These are phyloP conservation scores for Argyra leucocephala DNA, from an alignment of 2,888 invertebrate genomes.

Conservation along the genomic window DNA sequence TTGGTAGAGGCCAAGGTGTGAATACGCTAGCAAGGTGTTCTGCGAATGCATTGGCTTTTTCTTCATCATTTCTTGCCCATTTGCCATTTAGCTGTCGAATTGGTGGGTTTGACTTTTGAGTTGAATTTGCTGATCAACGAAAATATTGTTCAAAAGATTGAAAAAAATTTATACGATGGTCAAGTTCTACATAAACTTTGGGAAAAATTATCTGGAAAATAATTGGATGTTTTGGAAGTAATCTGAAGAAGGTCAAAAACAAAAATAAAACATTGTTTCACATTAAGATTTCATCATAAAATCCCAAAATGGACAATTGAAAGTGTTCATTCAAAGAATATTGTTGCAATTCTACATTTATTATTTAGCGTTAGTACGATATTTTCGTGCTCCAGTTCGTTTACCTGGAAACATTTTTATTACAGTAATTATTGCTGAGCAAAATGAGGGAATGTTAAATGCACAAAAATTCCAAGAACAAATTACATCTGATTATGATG, in stretches of 20 bases:
- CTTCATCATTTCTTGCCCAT: too few relatives aligned
- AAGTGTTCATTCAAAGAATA: constrained; percentile 90
- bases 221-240: constrained; percentile 97
- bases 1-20: too few relatives aligned
- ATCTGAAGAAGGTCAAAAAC: constrained; percentile 93
- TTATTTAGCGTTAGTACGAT: constrained; percentile 84
- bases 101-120: too few relatives aligned
- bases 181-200: constrained; percentile 67
- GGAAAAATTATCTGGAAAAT: constrained; percentile 78
- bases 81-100: too few relatives aligned
- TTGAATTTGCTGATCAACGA: constrained; percentile 88
- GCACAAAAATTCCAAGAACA: constrained; percentile 77
- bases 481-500: constrained; percentile 89
- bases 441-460: constrained; percentile 56
- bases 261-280: constrained; percentile 80
- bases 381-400: constrained; percentile 90
- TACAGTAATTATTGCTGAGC: constrained; percentile 84
- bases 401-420: constrained; percentile 95
- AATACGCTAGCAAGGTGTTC: too few relatives aligned
- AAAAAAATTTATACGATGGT: constrained; percentile 96
- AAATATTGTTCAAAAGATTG: constrained; percentile 96
- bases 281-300: constrained; percentile 62
- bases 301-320: constrained; percentile 95
- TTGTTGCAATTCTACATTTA: constrained; percentile 90
- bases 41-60: too few relatives aligned